Evolutionary conservation across 2,113 vertebrate species (phyloP), one percentile per base, ranked within the genome.

Genomic region (Istiophorus platypterus): DNA sequence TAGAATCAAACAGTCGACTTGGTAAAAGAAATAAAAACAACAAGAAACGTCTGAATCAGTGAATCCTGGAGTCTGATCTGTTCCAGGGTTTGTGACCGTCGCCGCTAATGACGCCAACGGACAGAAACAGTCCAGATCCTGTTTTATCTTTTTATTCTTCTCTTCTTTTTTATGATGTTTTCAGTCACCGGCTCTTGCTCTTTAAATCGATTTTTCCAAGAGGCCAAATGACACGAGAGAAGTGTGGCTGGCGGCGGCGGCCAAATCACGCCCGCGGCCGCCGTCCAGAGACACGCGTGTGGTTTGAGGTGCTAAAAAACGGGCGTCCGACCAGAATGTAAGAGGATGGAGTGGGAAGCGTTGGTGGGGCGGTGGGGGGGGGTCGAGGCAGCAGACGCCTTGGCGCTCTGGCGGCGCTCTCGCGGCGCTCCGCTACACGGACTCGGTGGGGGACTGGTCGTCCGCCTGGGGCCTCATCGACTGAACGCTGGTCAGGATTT

Each of bases 401-500:
- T n/a, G n/a, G n/a, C n/a, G n/a, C n/a, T n/a, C n/a, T n/a, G n/a
- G n/a, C n/a, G n/a, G n/a, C n/a, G n/a, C n/a, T n/a, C n/a, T n/a
- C n/a, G n/a, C n/a, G n/a, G n/a, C n/a, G n/a, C n/a, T n/a, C n/a
- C n/a, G 72, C 76, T 78, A 94, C 78, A 94, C 90, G 2, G 93
- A 94, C 5, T 93, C 92, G 37, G 93, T 94, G 0, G 96, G 96
- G 70, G 97, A 97, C 91, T 99, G 97, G 91, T 96, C 97, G 88
- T 95, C 97, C 82, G 93, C 94, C 90, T 97, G 96, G 85, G 95
- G 95, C 90, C 96, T 96, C 97, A 99, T 98, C 3, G 96, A 96
- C 91, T 99, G 96, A n/a, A 99, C 96, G 11, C 98, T 99, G 94
- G 97, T 99, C 88, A 99, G 94, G 86, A 99, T 98, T 93, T 99